phyloP scores from a whole-genome alignment of 2,797 vertebrate genomes.

The Tachyglossus aculeatus region DNA sequence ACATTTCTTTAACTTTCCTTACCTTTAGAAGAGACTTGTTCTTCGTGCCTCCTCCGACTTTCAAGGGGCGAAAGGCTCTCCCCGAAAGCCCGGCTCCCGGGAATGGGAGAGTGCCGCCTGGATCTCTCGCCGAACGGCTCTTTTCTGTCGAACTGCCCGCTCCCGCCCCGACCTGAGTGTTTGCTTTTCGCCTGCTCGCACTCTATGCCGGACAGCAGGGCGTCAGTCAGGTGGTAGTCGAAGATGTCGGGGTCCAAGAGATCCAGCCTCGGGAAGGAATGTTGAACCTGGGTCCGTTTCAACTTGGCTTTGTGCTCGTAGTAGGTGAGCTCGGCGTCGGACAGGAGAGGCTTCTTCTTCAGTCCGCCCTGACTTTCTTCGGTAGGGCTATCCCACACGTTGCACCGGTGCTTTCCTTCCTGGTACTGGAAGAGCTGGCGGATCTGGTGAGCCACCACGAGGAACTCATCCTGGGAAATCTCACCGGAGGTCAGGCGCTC shows the following conservation, averaged over 20 bases:
- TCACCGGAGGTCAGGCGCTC: conserved; percentile 88
- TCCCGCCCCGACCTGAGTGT: conserved; percentile 65
- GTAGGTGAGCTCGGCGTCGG: conserved; percentile 88
- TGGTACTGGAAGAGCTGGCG: conserved; percentile 96
- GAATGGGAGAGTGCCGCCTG: conserved; percentile 78
- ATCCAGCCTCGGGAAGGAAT: conserved; percentile 77
- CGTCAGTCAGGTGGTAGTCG: conserved; percentile 77
- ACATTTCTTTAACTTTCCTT: conserved; percentile 68
- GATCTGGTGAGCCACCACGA: conserved; percentile 93
- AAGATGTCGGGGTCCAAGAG: conserved; percentile 77
- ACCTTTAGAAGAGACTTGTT: conserved; percentile 76
- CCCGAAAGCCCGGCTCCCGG: conserved; percentile 72
- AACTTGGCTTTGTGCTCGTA: conserved; percentile 96
- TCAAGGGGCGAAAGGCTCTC: conserved; percentile 76
- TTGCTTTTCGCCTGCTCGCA: conserved; percentile 78
- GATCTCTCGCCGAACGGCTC: conserved; percentile 74
- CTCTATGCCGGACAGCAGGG: conserved; percentile 76
- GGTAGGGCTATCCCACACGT: conserved; percentile 81
- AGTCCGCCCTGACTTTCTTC: conserved; percentile 76
- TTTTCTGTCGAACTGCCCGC: conserved; percentile 76
- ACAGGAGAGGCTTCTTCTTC: conserved; percentile 84
- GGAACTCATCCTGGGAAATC: conserved; percentile 93
- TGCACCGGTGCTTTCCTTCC: conserved; percentile 90
- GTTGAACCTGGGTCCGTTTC: conserved; percentile 91
- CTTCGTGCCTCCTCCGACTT: conserved; percentile 75